Evolutionary conservation across 2,797 vertebrate genomes (phyloP).

Genomic region (Miichthys miiuy): DNA sequence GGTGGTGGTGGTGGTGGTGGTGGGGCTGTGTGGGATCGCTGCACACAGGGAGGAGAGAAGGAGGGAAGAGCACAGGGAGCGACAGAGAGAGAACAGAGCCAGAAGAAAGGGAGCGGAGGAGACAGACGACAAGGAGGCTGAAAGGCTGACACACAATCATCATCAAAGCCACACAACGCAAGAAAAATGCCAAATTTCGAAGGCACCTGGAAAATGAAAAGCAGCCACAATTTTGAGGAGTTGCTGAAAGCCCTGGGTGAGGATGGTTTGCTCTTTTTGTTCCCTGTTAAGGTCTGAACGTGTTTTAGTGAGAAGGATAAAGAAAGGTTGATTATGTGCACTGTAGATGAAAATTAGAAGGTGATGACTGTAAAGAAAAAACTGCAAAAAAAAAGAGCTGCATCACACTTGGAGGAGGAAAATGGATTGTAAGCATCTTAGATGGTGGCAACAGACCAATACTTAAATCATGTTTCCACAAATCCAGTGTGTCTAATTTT

Average conservation of each 20-base stretch:
- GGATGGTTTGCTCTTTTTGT: constrained; percentile 49
- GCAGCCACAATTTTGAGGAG: constrained; percentile 97
- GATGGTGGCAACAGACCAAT: background rate
- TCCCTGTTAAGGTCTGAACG: background rate
- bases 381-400: too few relatives aligned
- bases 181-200: constrained; percentile 92
- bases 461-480: background rate
- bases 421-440: background rate
- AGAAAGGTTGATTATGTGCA: background rate
- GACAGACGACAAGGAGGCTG: constrained; percentile 58
- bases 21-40: constrained; percentile 64
- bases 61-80: constrained; percentile 44
- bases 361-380: background rate
- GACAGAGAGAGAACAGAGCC: constrained; percentile 57
- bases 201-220: constrained; percentile 97
- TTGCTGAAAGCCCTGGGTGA: constrained; percentile 95
- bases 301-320: background rate
- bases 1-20: constrained; percentile 1
- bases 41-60: constrained; percentile 65
- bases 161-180: constrained; percentile 8
- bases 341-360: too few relatives aligned
- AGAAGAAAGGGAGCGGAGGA: constrained; percentile 57
- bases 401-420: background rate
- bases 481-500: background rate
- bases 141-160: constrained; percentile 31